phyloP scores from a whole-genome alignment of 1,140 invertebrate species.

The Drosophila ercepeae region DNA sequence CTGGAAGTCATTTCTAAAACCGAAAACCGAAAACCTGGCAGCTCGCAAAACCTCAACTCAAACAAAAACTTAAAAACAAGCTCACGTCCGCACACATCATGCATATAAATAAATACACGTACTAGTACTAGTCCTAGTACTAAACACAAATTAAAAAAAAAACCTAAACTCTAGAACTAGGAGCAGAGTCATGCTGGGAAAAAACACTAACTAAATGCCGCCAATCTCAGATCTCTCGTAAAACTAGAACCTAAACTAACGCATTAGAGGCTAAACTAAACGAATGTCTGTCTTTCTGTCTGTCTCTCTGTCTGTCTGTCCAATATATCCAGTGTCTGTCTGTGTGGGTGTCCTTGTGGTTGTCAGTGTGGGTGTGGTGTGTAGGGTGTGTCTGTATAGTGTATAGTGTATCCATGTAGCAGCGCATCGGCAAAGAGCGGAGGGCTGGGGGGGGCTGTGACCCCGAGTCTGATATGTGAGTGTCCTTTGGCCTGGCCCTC shows the following conservation, averaged over 20 bases:
- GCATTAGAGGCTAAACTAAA: constrained; percentile 32
- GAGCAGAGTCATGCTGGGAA: constrained; percentile 36
- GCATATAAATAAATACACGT: constrained; percentile 40
- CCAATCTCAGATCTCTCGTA: constrained; percentile 74
- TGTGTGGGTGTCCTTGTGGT: too few relatives aligned
- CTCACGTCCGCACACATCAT: not conserved
- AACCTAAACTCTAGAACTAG: constrained; percentile 27
- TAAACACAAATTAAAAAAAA: constrained; percentile 19
- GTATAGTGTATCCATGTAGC: constrained; percentile 47
- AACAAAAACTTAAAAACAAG: not conserved
- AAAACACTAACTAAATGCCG: constrained; percentile 42
- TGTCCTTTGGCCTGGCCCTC: too few relatives aligned
- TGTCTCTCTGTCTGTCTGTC: too few relatives aligned
- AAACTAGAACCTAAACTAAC: constrained; percentile 41
- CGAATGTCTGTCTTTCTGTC: constrained; percentile 49
- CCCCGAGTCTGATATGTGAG: not conserved
- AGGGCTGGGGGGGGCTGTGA: constrained; percentile 12
- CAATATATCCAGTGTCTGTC: constrained; percentile 1
- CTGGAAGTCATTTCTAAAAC: constrained; percentile 20
- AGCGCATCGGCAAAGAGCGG: constrained; percentile 34
- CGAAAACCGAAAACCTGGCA: constrained; percentile 12
- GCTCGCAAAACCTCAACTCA: constrained; percentile 3
- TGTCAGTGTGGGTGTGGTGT: too few relatives aligned
- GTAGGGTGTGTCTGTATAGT: not conserved
- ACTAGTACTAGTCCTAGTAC: not conserved